Percentiles rank a stretch among this genome's conserved stretches.
phyloP scores from a whole-genome alignment of 2,113 vertebrate species.

The Ciconia boyciana region DNA sequence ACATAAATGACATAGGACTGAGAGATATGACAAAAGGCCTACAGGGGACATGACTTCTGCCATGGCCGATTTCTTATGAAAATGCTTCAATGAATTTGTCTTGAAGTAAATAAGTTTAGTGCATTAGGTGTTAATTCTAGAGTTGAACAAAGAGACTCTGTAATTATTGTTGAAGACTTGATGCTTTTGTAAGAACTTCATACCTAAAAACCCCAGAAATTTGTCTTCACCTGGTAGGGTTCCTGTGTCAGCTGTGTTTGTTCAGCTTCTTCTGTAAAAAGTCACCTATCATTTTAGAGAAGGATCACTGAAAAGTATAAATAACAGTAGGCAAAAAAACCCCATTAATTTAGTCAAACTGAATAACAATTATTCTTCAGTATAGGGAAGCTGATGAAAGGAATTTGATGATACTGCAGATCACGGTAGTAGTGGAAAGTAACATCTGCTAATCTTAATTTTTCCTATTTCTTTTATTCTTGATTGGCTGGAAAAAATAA shows the following conservation, averaged over 20 bases:
- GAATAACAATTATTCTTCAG: not conserved
- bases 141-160: not conserved
- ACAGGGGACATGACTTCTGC: not conserved
- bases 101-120: not conserved
- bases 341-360: not conserved
- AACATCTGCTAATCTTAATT: not conserved
- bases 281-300: not conserved
- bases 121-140: not conserved
- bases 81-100: not conserved
- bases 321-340: not conserved
- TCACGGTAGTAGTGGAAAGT: not conserved
- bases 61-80: not conserved
- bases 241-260: not conserved
- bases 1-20: not conserved
- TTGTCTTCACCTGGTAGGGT: not conserved
- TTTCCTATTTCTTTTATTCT: not conserved
- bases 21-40: not conserved
- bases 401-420: not conserved
- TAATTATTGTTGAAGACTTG: not conserved
- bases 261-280: not conserved
- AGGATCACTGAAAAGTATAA: not conserved
- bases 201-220: not conserved
- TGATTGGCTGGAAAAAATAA: not conserved
- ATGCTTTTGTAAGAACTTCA: not conserved
- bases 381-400: not conserved